These are phyloP conservation scores for Eugnorisma glareosa DNA, from an alignment of 2,888 invertebrate species.

Conservation along the genomic window DNA sequence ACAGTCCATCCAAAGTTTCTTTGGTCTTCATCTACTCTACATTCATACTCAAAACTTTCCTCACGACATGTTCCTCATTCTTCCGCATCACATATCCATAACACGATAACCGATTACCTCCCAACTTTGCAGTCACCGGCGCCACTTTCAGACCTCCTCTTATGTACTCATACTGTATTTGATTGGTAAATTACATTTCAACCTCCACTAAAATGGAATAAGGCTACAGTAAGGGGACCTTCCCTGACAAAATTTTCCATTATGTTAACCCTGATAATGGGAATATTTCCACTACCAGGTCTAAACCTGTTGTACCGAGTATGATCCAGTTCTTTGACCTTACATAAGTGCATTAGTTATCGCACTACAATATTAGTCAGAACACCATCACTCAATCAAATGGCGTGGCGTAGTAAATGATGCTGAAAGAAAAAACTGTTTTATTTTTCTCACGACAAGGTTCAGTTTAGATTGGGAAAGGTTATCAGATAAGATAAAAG, in stretches of 20 bases:
- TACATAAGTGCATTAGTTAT: conserved; percentile 33
- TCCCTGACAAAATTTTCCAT: conserved; percentile 33
- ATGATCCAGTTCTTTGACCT: conserved; percentile 49
- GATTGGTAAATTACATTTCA: not conserved
- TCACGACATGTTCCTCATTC: not conserved
- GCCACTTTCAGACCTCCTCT: not conserved
- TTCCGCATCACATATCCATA: not conserved
- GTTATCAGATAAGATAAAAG: conserved; percentile 50
- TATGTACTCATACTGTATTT: not conserved
- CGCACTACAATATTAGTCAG: conserved; percentile 24
- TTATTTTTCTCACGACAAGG: not conserved
- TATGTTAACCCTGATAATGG: conserved; percentile 17
- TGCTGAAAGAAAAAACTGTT: not conserved
- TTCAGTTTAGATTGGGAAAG: conserved; percentile 18
- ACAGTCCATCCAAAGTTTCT: not conserved
- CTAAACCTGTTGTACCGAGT: conserved; percentile 8
- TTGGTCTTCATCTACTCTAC: not conserved
- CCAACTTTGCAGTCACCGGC: not conserved
- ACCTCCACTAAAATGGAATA: not conserved
- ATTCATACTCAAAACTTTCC: not conserved
- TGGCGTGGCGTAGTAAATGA: conserved; percentile 17
- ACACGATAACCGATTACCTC: not conserved
- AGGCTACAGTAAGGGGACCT: not conserved
- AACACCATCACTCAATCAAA: conserved; percentile 28
- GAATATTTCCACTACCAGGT: conserved; percentile 25